These are phyloP conservation scores for Grantiella picta DNA, from an alignment of 2,113 vertebrate species.

Conservation along the genomic window DNA sequence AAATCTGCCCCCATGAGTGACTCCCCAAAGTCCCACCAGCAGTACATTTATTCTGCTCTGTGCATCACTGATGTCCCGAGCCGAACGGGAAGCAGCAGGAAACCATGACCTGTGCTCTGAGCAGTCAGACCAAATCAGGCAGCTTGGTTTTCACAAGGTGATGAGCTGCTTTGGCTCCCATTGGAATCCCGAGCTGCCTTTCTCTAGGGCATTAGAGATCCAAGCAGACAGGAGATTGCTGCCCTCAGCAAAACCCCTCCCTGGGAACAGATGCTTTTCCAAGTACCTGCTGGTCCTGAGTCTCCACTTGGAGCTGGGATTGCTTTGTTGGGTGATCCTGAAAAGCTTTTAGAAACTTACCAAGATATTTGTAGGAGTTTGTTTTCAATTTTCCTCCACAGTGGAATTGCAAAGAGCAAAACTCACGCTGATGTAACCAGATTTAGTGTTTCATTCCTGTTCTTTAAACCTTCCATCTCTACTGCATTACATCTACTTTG, in stretches of 20 bases:
- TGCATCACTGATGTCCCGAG: background rate
- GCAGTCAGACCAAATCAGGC: background rate
- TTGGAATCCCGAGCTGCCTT: background rate
- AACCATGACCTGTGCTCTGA: background rate
- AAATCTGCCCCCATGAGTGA: background rate
- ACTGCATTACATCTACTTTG: background rate
- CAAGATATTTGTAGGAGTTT: accelerated
- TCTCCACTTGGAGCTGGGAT: background rate
- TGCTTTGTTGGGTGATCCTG: background rate
- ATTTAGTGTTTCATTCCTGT: background rate
- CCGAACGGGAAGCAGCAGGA: conserved; percentile 9
- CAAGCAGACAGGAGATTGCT: background rate
- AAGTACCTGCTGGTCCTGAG: background rate
- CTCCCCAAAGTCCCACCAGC: background rate
- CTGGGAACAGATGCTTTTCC: accelerated
- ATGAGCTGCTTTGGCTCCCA: background rate
- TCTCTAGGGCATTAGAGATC: background rate
- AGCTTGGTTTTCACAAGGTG: background rate
- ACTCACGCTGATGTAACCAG: background rate
- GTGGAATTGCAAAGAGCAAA: background rate
- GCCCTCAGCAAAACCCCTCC: background rate
- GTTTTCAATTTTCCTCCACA: background rate
- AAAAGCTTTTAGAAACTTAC: background rate
- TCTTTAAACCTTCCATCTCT: background rate
- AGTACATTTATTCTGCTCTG: background rate